Base-by-base conservation (phyloP, 2,113 vertebrate species). In the Oenanthe oenanthe region DNA sequence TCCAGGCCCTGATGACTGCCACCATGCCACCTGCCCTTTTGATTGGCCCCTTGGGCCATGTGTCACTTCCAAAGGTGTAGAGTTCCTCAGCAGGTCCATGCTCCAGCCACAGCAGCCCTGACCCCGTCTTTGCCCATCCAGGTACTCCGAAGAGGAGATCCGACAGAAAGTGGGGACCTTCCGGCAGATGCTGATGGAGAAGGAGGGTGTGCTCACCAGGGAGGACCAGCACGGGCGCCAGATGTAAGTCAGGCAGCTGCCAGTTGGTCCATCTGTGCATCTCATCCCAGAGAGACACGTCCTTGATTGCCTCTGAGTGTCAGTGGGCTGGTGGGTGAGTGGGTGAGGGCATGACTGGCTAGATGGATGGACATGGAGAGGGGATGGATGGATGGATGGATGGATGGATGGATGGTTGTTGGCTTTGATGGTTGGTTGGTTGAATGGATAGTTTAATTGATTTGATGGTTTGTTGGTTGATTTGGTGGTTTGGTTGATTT, bases 181-280 rank as follows among this genome's bases (percentile, higher is more conserved):
- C 95, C 98, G 99, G 88, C 99, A 99, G 71, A 99, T 99, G 99
- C 97, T 99, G 98, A 99, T 99, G 99, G 99, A 99, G 97, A 99
- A 99, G 95, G 99, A 99, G 83, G 99, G 99, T 1, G 99, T 99
- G 65, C 98, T 99, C 92, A 99, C 99, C 96, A 98, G 99, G 95
- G 99, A 99, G 57, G 99, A 99, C 77, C 98, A 99, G 63, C 98
- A 99, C 13, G 98, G 98, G 24, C 98, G 98, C 79, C 99, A 99
- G 50, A 95, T 98, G 99, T 99, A 94, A 99, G 99, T 98, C 48
- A 71, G 29, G n/a, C 76, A 67, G n/a, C 76, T 89, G 82, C 4
- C 4, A 54, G 16, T 0, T 6, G 0, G 21, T 53, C 13, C 5
- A 0, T 58, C 25, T 12, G 9, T 42, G 21, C 4, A 0, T 13